Evolutionary conservation across 2,888 invertebrate genomes (phyloP).

Genomic region (Caenorhabditis plicata): DNA sequence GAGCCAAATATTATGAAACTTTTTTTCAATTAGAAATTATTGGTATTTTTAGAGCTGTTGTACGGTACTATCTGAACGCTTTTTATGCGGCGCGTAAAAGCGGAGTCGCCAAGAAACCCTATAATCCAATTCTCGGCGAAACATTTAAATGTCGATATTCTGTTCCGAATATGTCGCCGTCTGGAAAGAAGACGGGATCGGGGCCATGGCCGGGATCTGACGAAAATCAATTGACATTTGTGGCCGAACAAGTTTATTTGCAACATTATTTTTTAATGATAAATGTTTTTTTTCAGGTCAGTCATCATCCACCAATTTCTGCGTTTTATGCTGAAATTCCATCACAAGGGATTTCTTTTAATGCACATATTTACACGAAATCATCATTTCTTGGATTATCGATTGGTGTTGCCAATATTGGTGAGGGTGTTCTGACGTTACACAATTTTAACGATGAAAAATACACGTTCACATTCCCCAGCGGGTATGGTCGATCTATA

Average conservation of each 20-base stretch:
- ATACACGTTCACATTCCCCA: conserved; percentile 93
- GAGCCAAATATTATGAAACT: no score
- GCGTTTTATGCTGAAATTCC: conserved; percentile 98
- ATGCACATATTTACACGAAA: conserved; percentile 97
- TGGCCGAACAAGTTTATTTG: conserved; percentile 80
- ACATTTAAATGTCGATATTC: conserved; percentile 78
- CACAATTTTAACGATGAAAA: conserved; percentile 83
- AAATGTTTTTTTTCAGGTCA: conserved; percentile 74
- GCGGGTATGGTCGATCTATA: conserved; percentile 94
- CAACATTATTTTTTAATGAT: background rate
- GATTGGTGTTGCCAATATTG: conserved; percentile 80
- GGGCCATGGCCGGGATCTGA: conserved; percentile 85
- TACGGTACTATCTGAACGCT: conserved; percentile 94
- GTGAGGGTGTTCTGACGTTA: conserved; percentile 86
- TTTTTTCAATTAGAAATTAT: no score
- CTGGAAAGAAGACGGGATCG: conserved; percentile 45
- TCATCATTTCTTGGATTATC: conserved; percentile 97
- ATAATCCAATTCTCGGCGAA: conserved; percentile 96
- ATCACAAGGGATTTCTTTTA: conserved; percentile 84
- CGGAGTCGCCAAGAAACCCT: conserved; percentile 95
- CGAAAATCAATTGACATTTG: conserved; percentile 83
- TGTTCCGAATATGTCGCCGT: conserved; percentile 42
- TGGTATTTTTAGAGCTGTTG: conserved; percentile 77
- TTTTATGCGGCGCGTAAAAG: conserved; percentile 97
- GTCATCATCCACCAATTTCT: conserved; percentile 97